Base-by-base conservation (phyloP, 2,888 invertebrate species). In the Hemicrepidius hirtus region DNA sequence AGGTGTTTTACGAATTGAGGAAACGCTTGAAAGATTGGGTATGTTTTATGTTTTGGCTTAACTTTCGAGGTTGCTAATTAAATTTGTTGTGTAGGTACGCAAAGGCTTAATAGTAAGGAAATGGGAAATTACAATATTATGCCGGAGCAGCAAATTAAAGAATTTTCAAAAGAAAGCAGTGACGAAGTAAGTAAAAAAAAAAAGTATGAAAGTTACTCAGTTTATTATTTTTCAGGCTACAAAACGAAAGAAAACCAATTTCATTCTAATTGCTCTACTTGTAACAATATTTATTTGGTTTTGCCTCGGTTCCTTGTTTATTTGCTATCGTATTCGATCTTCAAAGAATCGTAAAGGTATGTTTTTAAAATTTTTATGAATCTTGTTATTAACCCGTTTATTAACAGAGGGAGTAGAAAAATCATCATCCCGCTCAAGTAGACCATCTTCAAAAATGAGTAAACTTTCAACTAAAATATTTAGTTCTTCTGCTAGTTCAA, bases 271-370 rank as follows among this genome's bases (percentile, higher is more conserved):
- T 44, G 83, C 83, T 0, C 81, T 85, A 66, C 70, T 86, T 44
- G 76, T 82, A 4, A 82, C 83, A 2, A 85, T 86, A 7, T 74
- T 85, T 18, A 76, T 84, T n/a, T 86, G 86, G 86, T 85, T 86
- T 72, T 67, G 84, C 12, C 74, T 85, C 24, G 86, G 85, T 0
- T 83, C 84, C 0, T 77, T 82, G 16, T 86, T 85, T 71, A 82
- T 86, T 63, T 86, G 85, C 68, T 85, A 83, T 60, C 71, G 80
- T 6, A 70, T 70, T 21, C 46, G 20, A 12, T 41, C 73, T 13
- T 41, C 59, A 24, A 65, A 66, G 40, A 32, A 40, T 41, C 32
- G 53, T 13, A 24, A 32, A 32, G 32, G 32, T 32, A 32, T 4
- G 28, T 28, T 3, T 28, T 28, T 4, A 3, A 4, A 5, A 5